phyloP scores from a whole-genome alignment of 2,888 invertebrate genomes.

The Drosophila paranaensis region DNA sequence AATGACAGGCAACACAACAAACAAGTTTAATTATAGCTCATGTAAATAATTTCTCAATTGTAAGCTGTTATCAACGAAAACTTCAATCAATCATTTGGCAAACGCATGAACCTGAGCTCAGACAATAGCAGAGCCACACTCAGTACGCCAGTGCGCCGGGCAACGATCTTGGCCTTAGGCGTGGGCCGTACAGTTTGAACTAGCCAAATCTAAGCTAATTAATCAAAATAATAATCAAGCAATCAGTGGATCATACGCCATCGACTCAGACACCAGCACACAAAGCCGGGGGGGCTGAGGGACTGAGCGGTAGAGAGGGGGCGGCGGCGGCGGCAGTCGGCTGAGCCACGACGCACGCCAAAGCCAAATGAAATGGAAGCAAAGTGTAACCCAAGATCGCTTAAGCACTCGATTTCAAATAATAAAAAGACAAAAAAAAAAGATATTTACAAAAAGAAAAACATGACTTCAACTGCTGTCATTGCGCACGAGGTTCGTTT shows the following conservation, averaged over 20 bases:
- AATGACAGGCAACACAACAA: constrained; percentile 80
- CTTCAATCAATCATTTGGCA: constrained; percentile 82
- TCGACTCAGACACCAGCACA: constrained; percentile 58
- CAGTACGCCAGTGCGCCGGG: constrained; percentile 1
- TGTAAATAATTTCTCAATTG: constrained; percentile 82
- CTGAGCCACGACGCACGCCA: constrained; percentile 79
- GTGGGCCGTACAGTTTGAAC: constrained; percentile 78
- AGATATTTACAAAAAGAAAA: constrained; percentile 28
- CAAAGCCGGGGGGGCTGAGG: constrained; percentile 28
- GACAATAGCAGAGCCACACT: constrained; percentile 47
- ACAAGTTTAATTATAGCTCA: constrained; percentile 81
- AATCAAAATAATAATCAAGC: constrained; percentile 83
- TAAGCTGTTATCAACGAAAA: constrained; percentile 81
- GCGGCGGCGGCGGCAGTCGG: constrained; percentile 25
- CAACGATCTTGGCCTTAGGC: constrained; percentile 60
- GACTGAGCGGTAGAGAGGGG: background rate
- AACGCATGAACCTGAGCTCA: constrained; percentile 74
- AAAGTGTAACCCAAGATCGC: constrained; percentile 70
- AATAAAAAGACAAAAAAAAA: constrained; percentile 11
- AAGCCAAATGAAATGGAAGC: constrained; percentile 63
- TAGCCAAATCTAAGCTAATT: constrained; percentile 82
- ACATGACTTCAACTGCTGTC: constrained; percentile 80
- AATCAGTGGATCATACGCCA: constrained; percentile 78
- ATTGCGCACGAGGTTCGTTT: constrained; percentile 73
- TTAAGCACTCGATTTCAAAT: constrained; percentile 43